Evolutionary conservation across 2,113 vertebrate genomes (phyloP), one percentile per base, ranked within the genome.

Genomic region (Gymnorhina tibicen): DNA sequence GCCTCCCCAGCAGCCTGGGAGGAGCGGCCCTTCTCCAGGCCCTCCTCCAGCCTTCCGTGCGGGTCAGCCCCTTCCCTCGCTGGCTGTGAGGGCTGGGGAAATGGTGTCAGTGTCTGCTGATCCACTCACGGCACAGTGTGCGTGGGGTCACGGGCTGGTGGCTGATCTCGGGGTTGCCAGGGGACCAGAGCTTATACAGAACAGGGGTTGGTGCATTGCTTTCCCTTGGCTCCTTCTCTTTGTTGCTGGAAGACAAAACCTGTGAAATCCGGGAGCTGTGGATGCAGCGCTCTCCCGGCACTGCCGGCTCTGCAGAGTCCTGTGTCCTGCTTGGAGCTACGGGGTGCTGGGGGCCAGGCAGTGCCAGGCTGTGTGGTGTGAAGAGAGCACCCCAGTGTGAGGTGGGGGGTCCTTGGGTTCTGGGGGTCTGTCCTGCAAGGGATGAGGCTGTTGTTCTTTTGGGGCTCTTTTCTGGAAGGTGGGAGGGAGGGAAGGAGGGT

Each of bases 121-220:
- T 14, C n/a, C 1, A 0, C 59, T 49, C 9, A 1, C 7, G 42
- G 23, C n/a, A 30, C 66, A 93, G 97, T 24, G 79, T 94, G 24
- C 78, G 4, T 1, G 6, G 74, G 24, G 35, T 85, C 94, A 41
- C 1, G 79, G 97, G 6, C 94, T 97, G 85, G 73, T 77, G 32
- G 64, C 97, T 62, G 87, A 62, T 53, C 78, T 44, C 63, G 4
- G 97, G 73, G 44, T 72, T 97, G 32, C 91, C 94, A 6, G 94
- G 59, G 95, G 27, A 88, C 80, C 27, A n/a, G 11, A 35, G 58
- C 63, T 47, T 27, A 16, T 69, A 9, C 46, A n/a, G 56, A 68
- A 1, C 32, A 18, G 46, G 39, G 22, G 0, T 39, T 80, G 52
- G 24, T 39, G 16, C 10, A 0, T 11, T 79, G 70, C 6, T 32